Evolutionary conservation across 2,888 invertebrate genomes (phyloP), one percentile per base, ranked within the genome.

Genomic region (Andrena bucephala): DNA sequence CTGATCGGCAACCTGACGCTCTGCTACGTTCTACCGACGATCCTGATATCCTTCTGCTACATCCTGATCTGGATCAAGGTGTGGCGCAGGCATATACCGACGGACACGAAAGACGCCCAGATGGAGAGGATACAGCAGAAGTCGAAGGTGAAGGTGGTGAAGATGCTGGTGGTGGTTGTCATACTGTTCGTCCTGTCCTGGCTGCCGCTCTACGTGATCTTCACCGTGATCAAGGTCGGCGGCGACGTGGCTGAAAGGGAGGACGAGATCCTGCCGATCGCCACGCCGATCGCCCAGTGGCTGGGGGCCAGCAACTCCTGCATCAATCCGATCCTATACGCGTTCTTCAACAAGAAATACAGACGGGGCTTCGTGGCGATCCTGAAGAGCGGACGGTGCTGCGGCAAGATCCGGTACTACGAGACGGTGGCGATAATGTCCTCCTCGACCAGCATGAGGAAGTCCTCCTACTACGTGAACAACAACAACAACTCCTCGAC

Each of bases 261-360:
- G 91, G 97, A 97, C 90, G 97, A 97, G 87, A 95, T 97, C 80
- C 95, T 98, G 52, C 97, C 96, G 63, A 96, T 97, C 27, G 96
- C 97, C 2, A 97, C 97, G 24, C 99, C 99, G 3, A 95, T 99
- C 69, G 98, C 98, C 5, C 98, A 98, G 93, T 98, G 98, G 98
- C 95, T 99, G 65, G 99, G 99, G 2, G 97, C 98, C 0, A 98
- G 98, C 24, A 99, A 99, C 94, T 98, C 98, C 27, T 98, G 98
- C 95, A 98, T 99, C 92, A 99, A 99, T 94, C 99, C 99, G 0
- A 97, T 99, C 84, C 95, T 99, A 77, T 98, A 99, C 94, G 98
- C 98, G 2, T 98, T 98, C 94, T 98, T 99, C 94, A 99, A 99
- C 94, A 98, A 98, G 93, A 98, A 99, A 94, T 99, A 97, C 94